These are phyloP conservation scores for Ivindomyrus marchei DNA, from an alignment of 2,113 vertebrate genomes.

Conservation along the genomic window DNA sequence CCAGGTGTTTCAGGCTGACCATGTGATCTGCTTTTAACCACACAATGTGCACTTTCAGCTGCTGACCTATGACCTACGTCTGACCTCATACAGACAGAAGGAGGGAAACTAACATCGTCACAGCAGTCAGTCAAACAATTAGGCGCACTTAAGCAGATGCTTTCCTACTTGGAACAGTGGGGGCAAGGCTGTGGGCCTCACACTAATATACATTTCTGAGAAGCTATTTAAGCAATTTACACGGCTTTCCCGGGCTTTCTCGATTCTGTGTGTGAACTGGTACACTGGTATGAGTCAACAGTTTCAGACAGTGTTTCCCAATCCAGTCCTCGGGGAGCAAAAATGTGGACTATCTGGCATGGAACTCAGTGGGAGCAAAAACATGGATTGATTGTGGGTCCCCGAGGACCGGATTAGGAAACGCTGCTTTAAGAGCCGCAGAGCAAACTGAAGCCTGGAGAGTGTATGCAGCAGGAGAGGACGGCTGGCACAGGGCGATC, in stretches of 20 bases:
- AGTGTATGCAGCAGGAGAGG: background rate
- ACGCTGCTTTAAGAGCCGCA: background rate
- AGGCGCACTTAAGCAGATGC: constrained; percentile 12
- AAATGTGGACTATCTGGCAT: background rate
- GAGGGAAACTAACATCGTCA: constrained; percentile 7
- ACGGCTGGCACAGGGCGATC: background rate
- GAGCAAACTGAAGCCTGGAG: background rate
- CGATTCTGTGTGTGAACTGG: constrained; percentile 11
- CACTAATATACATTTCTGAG: constrained; percentile 23
- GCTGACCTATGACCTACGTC: constrained; percentile 5
- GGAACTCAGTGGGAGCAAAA: background rate
- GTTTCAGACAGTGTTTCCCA: constrained; percentile 3
- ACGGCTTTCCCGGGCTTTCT: constrained; percentile 25
- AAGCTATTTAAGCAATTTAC: constrained; percentile 27
- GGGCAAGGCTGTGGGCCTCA: constrained; percentile 12
- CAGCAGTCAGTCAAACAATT: constrained; percentile 27
- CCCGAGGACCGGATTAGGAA: background rate
- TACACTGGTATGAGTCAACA: constrained; percentile 8
- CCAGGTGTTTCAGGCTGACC: background rate
- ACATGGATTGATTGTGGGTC: background rate
- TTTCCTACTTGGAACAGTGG: constrained; percentile 9
- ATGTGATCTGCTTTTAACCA: background rate
- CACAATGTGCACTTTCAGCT: background rate
- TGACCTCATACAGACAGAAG: constrained; percentile 20
- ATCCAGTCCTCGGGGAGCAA: constrained; percentile 20